A percentile compares a stretch with the other conserved stretches of the same genome.
Conservation (phyloP, 2,113 vertebrate genomes). For the Bambusicola thoracicus region DNA sequence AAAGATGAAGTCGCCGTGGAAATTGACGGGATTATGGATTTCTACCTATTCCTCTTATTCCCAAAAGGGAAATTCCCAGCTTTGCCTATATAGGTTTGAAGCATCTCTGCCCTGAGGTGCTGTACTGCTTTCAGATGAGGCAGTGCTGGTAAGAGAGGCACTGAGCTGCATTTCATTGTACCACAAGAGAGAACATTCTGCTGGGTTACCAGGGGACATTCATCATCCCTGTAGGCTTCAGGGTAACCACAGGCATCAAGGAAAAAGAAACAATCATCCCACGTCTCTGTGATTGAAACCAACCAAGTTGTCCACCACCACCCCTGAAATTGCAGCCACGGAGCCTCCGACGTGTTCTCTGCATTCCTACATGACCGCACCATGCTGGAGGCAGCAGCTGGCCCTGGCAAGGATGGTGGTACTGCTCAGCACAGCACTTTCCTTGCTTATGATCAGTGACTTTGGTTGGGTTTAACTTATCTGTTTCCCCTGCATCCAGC, state of each 20-base stretch:
- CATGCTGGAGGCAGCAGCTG: not conserved
- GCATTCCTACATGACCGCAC: not conserved
- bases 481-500: not conserved
- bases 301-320: constrained; percentile 22
- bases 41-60: not conserved
- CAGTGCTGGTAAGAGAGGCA: not conserved
- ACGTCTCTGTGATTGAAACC: not conserved
- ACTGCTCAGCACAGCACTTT: not conserved
- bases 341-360: not conserved
- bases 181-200: not conserved
- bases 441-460: not conserved
- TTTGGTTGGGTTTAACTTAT: not conserved
- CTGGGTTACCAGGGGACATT: not conserved
- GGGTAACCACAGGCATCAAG: constrained; percentile 32
- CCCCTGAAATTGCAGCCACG: not conserved
- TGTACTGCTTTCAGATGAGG: not conserved
- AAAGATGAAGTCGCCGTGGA: not conserved
- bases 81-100: not conserved
- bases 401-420: not conserved
- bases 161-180: not conserved
- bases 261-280: not conserved
- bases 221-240: not conserved
- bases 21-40: not conserved
- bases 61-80: not conserved
- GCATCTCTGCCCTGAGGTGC: not conserved